Evolutionary conservation across 2,888 invertebrate genomes (phyloP), one percentile per base, ranked within the genome.

Genomic region (Drosophila mettleri): DNA sequence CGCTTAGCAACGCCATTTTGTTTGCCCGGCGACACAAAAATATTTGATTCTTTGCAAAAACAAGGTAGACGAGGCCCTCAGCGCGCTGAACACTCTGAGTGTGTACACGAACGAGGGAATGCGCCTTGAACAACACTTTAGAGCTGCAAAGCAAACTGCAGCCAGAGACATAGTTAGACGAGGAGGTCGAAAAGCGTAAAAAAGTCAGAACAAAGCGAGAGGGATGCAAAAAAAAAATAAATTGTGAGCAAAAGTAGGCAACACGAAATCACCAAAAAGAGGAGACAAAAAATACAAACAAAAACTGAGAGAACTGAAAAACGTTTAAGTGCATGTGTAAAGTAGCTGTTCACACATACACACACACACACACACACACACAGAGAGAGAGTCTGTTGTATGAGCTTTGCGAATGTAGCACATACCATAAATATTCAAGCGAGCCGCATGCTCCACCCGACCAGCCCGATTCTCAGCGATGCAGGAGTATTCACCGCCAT

Each of bases 401-500:
- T 43, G 33, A 63, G 62, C 27, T 52, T 67, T 54, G 12, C 41
- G 49, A 75, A 69, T 82, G 79, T 76, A 74, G 74, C 80, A 91
- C 93, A 93, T 93, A 96, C 96, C 97, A 91, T 96, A 96, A 81
- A 97, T 95, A 92, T 96, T 96, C 73, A 97, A 93, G 73, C 95
- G 93, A 34, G 96, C 95, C n/a, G 95, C 94, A 92, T 96, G 96
- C 29, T 94, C 93, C 49, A 94, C 94, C 91, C 94, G 94, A 24
- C 96, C 96, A 22, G 96, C 96, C 39, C 95, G 93, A 93, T 96
- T 97, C 89, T 95, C 95, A 0, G 96, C 96, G 6, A 93, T 94
- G 90, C 97, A 97, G 45, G 94, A 94, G 92, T 96, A 96, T 91
- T 96, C 95, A 22, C 96, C 97, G 18, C 96, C 96, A 89, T 96